A percentile compares a stretch with the other conserved stretches of the same genome.
Evolutionary conservation across 1,140 invertebrate genomes (phyloP).

Genomic region (Drosophila fuyamai): DNA sequence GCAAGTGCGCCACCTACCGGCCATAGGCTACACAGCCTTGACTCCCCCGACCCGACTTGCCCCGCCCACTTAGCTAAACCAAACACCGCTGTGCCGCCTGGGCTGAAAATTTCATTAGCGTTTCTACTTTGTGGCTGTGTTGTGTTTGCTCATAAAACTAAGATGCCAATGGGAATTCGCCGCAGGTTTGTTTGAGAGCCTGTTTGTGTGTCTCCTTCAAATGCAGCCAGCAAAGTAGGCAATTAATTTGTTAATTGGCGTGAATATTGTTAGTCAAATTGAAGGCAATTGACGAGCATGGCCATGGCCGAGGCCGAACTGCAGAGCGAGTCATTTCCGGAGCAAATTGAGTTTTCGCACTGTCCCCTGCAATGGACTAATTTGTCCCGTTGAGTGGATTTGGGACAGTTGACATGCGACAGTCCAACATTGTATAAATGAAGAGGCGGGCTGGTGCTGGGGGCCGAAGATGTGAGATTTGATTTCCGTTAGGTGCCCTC

Average conservation of each 20-base stretch:
- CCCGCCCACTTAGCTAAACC: conserved; percentile 15
- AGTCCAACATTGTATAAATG: conserved; percentile 12
- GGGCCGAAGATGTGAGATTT: conserved; percentile 4
- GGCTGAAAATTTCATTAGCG: conserved; percentile 69
- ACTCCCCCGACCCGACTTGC: background rate
- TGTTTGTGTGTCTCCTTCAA: conserved; percentile 36
- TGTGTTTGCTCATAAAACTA: conserved; percentile 65
- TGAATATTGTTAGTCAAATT: conserved; percentile 70
- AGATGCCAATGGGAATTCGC: conserved; percentile 69
- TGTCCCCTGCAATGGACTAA: conserved; percentile 29
- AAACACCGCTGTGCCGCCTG: conserved; percentile 7
- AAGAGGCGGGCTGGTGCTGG: background rate
- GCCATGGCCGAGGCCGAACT: background rate
- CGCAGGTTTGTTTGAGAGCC: conserved; percentile 2
- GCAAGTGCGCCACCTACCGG: conserved; percentile 69
- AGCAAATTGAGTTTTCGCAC: conserved; percentile 62
- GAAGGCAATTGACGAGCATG: conserved; percentile 54
- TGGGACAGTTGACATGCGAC: background rate
- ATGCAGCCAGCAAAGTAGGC: conserved; percentile 66
- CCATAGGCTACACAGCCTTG: conserved; percentile 25
- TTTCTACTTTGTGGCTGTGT: conserved; percentile 57
- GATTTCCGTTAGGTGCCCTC: background rate
- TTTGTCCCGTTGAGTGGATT: conserved; percentile 34
- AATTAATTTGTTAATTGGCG: conserved; percentile 80
- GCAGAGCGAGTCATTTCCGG: conserved; percentile 33